Conservation (phyloP, 2,888 invertebrate species). For the Agapetus fuscipes region DNA sequence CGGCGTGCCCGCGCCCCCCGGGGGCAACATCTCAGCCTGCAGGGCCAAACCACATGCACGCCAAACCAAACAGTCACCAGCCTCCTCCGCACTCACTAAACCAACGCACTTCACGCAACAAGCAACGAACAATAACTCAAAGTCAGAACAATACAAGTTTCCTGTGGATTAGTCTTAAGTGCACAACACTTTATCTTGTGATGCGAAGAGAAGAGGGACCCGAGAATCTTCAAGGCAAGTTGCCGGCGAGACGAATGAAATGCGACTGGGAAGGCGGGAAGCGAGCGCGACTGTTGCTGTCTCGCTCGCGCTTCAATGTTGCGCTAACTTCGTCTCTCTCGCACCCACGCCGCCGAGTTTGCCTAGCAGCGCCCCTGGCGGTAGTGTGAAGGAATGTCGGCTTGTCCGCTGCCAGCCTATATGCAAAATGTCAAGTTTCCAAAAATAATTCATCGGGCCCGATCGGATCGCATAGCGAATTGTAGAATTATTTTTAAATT, state of each 20-base stretch:
- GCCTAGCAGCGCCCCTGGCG: slow-evolving; percentile 11
- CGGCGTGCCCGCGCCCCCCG: slow-evolving; percentile 16
- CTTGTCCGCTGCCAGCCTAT: slow-evolving; percentile 6
- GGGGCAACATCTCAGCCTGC: slow-evolving; percentile 20
- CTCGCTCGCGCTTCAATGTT: slow-evolving; percentile 18
- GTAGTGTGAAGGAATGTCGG: slow-evolving; percentile 4
- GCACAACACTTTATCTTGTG: too few species aligned
- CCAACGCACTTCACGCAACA: slow-evolving; percentile 2
- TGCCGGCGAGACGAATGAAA: slow-evolving; percentile 15
- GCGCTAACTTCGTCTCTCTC: slow-evolving; percentile 26
- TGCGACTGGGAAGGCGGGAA: slow-evolving; percentile 32
- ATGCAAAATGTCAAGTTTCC: slow-evolving; percentile 18
- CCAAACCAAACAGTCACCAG: slow-evolving; percentile 7
- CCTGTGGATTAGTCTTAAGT: too few species aligned
- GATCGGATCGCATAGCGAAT: too few species aligned
- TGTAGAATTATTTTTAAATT: not conserved
- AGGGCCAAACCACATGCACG: slow-evolving; percentile 5
- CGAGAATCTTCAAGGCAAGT: too few species aligned
- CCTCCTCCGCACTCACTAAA: slow-evolving; percentile 3
- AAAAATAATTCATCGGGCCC: slow-evolving; percentile 8
- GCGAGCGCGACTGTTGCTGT: slow-evolving; percentile 35
- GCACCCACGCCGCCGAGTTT: slow-evolving; percentile 29
- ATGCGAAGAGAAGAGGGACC: too few species aligned
- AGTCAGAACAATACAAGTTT: too few species aligned
- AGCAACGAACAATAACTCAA: too few species aligned